phyloP scores from a whole-genome alignment of 2,888 invertebrate genomes.

The Chrysomela aeneicollis region DNA sequence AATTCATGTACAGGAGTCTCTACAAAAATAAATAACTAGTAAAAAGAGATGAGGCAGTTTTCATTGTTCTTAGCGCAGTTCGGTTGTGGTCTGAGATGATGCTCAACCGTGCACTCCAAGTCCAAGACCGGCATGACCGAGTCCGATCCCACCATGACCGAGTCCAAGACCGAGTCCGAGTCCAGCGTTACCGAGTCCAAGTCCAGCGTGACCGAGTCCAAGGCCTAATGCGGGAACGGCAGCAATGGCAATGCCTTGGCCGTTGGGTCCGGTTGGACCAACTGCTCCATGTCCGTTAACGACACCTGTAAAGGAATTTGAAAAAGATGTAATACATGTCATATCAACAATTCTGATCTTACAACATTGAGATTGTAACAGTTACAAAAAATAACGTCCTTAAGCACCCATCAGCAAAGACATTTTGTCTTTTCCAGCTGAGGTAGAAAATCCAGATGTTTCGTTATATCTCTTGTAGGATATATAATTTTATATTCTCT shows the following conservation, averaged over 20 bases:
- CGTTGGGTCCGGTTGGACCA: conserved; percentile 40
- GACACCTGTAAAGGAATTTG: conserved; percentile 20
- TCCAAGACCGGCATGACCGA: conserved; percentile 11
- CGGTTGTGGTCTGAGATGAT: background rate
- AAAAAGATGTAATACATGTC: no score
- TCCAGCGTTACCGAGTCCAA: background rate
- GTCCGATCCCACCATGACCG: background rate
- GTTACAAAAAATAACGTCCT: background rate
- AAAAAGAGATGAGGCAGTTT: background rate
- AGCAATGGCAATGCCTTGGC: conserved; percentile 23
- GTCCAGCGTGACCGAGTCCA: background rate
- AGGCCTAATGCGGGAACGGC: background rate
- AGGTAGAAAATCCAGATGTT: no score
- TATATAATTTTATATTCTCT: no score
- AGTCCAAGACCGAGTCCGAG: conserved; percentile 3
- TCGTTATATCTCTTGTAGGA: no score
- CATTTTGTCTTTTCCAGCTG: no score
- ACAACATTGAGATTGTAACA: background rate
- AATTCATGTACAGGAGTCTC: background rate
- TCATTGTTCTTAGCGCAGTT: background rate
- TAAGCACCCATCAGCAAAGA: no score
- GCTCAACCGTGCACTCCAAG: conserved; percentile 2
- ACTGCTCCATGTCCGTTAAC: conserved; percentile 39
- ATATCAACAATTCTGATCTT: no score
- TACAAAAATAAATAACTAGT: background rate